Percentiles rank a stretch among this genome's conserved stretches.
These are phyloP conservation scores for Heterohyrax brucei DNA, from an alignment of 2,797 vertebrate genomes.

Conservation along the genomic window DNA sequence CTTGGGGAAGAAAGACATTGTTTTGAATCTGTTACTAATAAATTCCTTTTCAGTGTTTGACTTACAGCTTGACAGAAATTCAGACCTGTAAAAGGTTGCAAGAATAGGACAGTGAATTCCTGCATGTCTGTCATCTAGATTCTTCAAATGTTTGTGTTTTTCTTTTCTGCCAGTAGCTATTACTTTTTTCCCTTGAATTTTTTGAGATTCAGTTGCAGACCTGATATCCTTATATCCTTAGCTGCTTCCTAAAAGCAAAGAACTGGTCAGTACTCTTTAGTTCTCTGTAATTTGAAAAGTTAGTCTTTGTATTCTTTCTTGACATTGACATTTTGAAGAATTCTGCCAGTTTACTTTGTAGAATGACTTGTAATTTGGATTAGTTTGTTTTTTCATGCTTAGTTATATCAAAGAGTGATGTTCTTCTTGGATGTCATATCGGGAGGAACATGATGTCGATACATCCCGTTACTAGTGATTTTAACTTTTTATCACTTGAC, in stretches of 20 bases:
- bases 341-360: neutral
- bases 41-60: neutral
- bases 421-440: neutral
- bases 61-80: constrained; percentile 16
- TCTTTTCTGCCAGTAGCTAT: neutral
- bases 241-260: constrained; percentile 10
- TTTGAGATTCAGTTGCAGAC: constrained; percentile 31
- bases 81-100: constrained; percentile 4
- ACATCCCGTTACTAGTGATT: neutral
- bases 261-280: neutral
- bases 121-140: neutral
- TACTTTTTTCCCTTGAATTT: neutral
- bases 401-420: neutral
- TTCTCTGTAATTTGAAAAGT: constrained; percentile 52
- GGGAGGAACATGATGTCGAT: neutral
- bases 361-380: constrained; percentile 19
- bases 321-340: neutral
- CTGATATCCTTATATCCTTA: neutral
- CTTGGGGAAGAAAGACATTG: neutral
- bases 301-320: constrained; percentile 64
- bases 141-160: constrained; percentile 14
- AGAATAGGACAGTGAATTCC: constrained; percentile 19
- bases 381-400: constrained; percentile 21
- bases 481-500: neutral
- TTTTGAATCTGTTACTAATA: neutral